Percentiles rank a stretch among this genome's conserved stretches.
phyloP scores from a whole-genome alignment of 2,888 invertebrate species.

The Dendrolimus pini region DNA sequence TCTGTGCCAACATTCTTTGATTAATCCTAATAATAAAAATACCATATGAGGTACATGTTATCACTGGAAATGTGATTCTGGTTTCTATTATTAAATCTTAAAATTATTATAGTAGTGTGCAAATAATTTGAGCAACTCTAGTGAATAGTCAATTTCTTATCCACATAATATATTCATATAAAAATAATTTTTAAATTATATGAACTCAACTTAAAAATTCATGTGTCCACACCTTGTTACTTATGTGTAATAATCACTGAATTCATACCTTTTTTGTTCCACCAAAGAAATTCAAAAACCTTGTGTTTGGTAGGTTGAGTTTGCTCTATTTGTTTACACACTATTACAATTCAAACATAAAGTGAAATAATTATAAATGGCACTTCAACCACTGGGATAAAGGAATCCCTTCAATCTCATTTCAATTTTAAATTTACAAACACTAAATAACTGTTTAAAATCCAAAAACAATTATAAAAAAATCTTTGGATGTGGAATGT shows the following conservation, averaged over 20 bases:
- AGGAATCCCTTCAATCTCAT: constrained; percentile 17
- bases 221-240: no score
- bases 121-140: no score
- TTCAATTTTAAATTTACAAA: constrained; percentile 7
- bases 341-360: neutral
- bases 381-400: neutral
- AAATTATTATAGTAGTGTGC: neutral
- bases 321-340: no score
- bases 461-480: constrained; percentile 8
- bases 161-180: no score
- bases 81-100: neutral
- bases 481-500: constrained; percentile 51
- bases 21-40: neutral
- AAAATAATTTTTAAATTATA: no score
- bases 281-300: no score
- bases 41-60: neutral
- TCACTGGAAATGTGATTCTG: neutral
- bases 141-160: no score
- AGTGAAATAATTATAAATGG: neutral
- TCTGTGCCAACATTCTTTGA: neutral
- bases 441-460: constrained; percentile 6
- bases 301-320: no score
- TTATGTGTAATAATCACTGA: no score
- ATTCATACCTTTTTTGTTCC: no score
- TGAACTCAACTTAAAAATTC: no score